phyloP scores from a whole-genome alignment of 1,140 invertebrate species.

The Aphaenogaster rudis region DNA sequence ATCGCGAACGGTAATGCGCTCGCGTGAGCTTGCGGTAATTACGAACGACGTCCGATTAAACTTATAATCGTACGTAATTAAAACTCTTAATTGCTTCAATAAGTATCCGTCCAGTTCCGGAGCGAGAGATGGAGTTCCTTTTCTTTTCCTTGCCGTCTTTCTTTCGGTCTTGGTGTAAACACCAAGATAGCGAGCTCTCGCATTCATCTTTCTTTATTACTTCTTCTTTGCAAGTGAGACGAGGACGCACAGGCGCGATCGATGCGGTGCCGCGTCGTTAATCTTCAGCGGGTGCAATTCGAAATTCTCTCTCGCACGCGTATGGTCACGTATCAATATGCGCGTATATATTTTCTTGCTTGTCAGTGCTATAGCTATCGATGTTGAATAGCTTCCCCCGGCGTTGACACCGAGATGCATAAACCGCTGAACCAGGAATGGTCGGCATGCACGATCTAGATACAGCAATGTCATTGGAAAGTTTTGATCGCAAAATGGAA shows the following conservation, averaged over 20 bases:
- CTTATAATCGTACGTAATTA: constrained; percentile 58
- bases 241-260: constrained; percentile 45
- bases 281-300: constrained; percentile 55
- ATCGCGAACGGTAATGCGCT: constrained; percentile 39
- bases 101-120: constrained; percentile 3
- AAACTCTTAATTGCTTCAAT: constrained; percentile 60
- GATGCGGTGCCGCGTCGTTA: constrained; percentile 57
- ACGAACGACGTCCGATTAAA: constrained; percentile 55
- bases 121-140: neutral
- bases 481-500: neutral
- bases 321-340: constrained; percentile 40
- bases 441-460: neutral
- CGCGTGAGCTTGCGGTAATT: constrained; percentile 39
- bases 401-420: constrained; percentile 58
- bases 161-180: constrained; percentile 50
- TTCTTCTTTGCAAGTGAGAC: constrained; percentile 59
- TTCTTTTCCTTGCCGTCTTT: neutral
- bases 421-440: constrained; percentile 30
- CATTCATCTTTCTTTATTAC: constrained; percentile 65
- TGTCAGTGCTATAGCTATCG: neutral
- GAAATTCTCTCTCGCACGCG: neutral
- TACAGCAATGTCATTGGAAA: neutral
- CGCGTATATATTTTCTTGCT: neutral
- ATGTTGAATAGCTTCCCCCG: constrained; percentile 38
- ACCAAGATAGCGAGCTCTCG: constrained; percentile 32